Base-by-base conservation (phyloP, 2,113 vertebrate species). In the Jaculus jaculus region DNA sequence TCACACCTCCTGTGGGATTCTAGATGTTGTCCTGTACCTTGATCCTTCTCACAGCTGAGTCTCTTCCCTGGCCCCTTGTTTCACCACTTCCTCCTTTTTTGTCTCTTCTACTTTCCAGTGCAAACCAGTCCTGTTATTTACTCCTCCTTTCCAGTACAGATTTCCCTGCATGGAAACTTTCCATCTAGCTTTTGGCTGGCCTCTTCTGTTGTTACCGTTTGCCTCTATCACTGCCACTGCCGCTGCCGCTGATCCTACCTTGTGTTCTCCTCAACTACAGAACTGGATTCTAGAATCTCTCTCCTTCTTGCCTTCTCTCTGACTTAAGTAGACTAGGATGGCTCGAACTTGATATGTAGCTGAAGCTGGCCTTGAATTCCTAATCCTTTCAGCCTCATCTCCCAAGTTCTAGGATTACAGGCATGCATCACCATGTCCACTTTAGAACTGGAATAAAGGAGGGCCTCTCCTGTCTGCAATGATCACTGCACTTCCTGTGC, bases 131-230 rank as follows among this genome's bases (percentile, higher is more conserved):
- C 37, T 34, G 26, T 39, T 37, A 39, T 37, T 32, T 66, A 75
- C 84, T 65, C 71, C 90, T 74, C 51, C 91, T 21, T 74, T 72
- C 78, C 42, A 34, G 51, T 60, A 34, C 66, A 82, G 82, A 72
- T n/a, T 89, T 92, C 74, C 54, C 6, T 18, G 85, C 69, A n/a
- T 28, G 28, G 83, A 54, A 93, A 90, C 66, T 79, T 89, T 60
- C 69, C 51, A 73, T 84, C 65, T 73, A 85, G 74, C 39, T 87
- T 74, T 75, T 77, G 42, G 85, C 82, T 20, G 72, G 47, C 72
- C 60, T 91, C 66, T 83, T 83, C 73, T 83, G 79, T 68, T 51
- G n/a, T 78, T 75, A 39, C 39, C 47, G 2, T 84, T 82, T 16
- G 2, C 21, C 47, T 74, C 61, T 75, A 32, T 89, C 75, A 74